Base-by-base conservation (phyloP, 2,113 vertebrate genomes). In the Corapipo altera region DNA sequence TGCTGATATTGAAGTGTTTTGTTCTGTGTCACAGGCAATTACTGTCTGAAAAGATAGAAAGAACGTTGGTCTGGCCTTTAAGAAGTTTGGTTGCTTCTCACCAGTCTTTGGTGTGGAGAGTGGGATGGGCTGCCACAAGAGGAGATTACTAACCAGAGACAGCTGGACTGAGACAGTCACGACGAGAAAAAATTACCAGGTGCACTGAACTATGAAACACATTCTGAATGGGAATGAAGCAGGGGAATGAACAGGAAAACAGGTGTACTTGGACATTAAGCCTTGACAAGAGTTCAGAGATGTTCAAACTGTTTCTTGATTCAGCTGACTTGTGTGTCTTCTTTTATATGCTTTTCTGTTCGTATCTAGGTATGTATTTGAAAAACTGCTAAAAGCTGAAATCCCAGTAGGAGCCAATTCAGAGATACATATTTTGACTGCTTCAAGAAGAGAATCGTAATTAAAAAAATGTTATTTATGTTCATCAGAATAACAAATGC, bases 211-310 rank as follows among this genome's bases (percentile, higher is more conserved):
- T 20, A 6, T 84, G 57, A 52, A 91, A 41, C 67, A 67, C 32
- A 70, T 84, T 59, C 30, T 71, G 69, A 86, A 71, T 23, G 24
- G 43, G 51, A 86, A 71, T 35, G 52, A 85, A 93, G 70, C n/a
- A 71, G 20, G 22, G n/a, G 19, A 91, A 48, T 71, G 46, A 74
- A 43, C 15, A 74, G 48, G 32, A 58, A 65, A 76, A 94, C 39
- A 83, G 33, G 83, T 93, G 49, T 49, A 51, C 49, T 93, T 91
- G 89, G 39, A 61, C 81, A 62, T 91, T 86, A 83, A 96, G 37
- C 49, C 66, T 84, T 88, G 64, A 75, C 79, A 75, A 73, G 35
- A 77, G 44, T 85, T 88, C 76, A 74, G 61, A 85, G 91, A 52
- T 75, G 43, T 84, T 95, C 35, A 59, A 67, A 55, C 51, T 94